Percentiles rank a stretch among this genome's conserved stretches.
Evolutionary conservation across 2,888 invertebrate species (phyloP).

Genomic region (Spilosoma lubricipeda): DNA sequence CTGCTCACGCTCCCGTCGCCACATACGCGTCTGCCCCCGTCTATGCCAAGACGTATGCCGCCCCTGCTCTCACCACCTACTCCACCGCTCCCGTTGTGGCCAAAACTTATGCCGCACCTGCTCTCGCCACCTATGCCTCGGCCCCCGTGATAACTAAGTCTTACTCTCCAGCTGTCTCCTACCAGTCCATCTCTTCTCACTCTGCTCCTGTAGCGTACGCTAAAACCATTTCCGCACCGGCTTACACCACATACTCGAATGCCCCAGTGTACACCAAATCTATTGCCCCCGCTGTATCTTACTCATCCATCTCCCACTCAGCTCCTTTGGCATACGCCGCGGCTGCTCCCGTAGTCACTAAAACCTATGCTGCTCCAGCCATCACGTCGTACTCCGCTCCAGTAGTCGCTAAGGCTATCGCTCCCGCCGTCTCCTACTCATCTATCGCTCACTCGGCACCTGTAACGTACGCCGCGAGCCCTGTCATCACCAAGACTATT

Average conservation of each 20-base stretch:
- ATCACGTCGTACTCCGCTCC: constrained; percentile 61
- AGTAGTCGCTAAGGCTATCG: constrained; percentile 51
- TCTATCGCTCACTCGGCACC: constrained; percentile 46
- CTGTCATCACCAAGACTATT: constrained; percentile 50
- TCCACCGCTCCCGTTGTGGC: constrained; percentile 48
- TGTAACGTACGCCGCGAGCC: constrained; percentile 67
- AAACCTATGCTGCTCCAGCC: constrained; percentile 52
- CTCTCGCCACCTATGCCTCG: constrained; percentile 63
- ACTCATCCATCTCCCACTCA: constrained; percentile 46
- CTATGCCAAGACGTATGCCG: constrained; percentile 55
- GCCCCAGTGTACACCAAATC: constrained; percentile 50
- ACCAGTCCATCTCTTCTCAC: constrained; percentile 63
- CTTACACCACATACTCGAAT: constrained; percentile 63
- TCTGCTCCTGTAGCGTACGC: constrained; percentile 65
- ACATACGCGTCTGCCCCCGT: constrained; percentile 53
- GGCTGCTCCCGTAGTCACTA: constrained; percentile 60
- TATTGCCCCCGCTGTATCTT: constrained; percentile 40
- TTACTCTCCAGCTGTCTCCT: constrained; percentile 63
- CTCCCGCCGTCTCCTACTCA: constrained; percentile 64
- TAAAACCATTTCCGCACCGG: constrained; percentile 57
- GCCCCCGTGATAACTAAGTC: constrained; percentile 67
- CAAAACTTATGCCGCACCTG: constrained; percentile 53
- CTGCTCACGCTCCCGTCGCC: constrained; percentile 52
- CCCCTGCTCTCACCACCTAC: constrained; percentile 60
- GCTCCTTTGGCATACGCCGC: constrained; percentile 41